Conservation (phyloP, 2,113 vertebrate species). For the Clupea harengus region DNA sequence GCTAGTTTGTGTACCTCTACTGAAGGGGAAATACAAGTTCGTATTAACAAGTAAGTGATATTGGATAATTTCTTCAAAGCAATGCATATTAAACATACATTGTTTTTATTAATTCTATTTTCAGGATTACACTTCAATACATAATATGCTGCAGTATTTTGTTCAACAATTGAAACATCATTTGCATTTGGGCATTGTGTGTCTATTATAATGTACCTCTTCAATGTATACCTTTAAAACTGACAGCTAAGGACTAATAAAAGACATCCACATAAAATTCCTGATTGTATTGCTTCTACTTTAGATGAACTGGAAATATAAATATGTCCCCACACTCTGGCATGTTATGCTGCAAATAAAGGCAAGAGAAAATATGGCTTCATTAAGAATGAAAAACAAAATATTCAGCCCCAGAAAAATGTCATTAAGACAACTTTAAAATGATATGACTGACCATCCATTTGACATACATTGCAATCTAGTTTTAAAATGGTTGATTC, state of each 20-base stretch:
- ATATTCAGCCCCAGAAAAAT: neutral
- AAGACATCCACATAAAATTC: constrained; percentile 1
- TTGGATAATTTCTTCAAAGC: neutral
- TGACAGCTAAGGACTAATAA: neutral
- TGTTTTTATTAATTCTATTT: constrained; percentile 14
- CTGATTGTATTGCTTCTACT: constrained; percentile 20
- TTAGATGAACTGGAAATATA: neutral
- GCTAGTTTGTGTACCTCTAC: constrained; percentile 41
- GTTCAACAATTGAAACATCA: neutral
- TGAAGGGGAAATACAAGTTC: constrained; percentile 39
- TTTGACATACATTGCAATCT: neutral
- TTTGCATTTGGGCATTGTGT: neutral
- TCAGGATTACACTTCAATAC: neutral
- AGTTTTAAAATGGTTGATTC: neutral
- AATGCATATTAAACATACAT: constrained; percentile 13
- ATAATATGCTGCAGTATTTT: neutral
- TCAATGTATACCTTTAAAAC: neutral
- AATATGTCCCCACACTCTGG: neutral
- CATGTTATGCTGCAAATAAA: neutral
- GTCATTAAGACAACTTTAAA: neutral
- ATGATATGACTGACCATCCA: constrained; percentile 7
- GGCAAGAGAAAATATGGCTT: constrained; percentile 14
- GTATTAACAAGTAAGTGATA: neutral
- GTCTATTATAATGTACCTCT: neutral
- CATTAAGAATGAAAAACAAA: neutral